phyloP scores from a whole-genome alignment of 2,888 invertebrate genomes.

The Harpalus rubripes region DNA sequence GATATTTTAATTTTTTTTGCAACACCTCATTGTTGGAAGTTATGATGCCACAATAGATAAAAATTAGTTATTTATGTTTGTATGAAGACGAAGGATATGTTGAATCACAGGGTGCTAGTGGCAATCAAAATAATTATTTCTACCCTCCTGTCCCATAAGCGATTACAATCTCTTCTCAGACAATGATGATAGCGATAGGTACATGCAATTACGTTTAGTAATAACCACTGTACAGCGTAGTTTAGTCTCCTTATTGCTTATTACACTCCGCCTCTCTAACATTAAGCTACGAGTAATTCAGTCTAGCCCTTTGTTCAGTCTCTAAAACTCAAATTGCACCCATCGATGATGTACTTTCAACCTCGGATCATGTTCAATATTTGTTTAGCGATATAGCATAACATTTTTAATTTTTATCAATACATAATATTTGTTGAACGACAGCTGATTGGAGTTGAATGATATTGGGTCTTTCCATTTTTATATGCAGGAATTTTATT shows the following conservation, averaged over 20 bases:
- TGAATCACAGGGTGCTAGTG: too few relatives aligned
- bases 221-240: slow-evolving; percentile 33
- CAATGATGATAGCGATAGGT: slow-evolving; percentile 43
- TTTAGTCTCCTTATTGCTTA: slow-evolving; percentile 46
- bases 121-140: too few relatives aligned
- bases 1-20: too few relatives aligned
- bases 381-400: slow-evolving; percentile 23
- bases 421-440: neutral
- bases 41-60: too few relatives aligned
- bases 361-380: neutral
- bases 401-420: slow-evolving; percentile 16
- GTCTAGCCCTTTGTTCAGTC: slow-evolving; percentile 36
- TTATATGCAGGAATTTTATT: too few relatives aligned
- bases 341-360: neutral
- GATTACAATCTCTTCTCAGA: slow-evolving; percentile 12
- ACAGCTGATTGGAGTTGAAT: neutral
- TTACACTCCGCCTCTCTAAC: slow-evolving; percentile 18
- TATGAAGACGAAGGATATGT: too few relatives aligned
- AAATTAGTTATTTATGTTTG: too few relatives aligned
- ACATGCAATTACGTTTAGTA: slow-evolving; percentile 50
- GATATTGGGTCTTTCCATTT: neutral
- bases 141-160: too few relatives aligned
- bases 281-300: slow-evolving; percentile 14
- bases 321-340: slow-evolving; percentile 29
- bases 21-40: too few relatives aligned